Evolutionary conservation across 2,113 vertebrate species (phyloP).

Genomic region (Pollimyrus isidori): DNA sequence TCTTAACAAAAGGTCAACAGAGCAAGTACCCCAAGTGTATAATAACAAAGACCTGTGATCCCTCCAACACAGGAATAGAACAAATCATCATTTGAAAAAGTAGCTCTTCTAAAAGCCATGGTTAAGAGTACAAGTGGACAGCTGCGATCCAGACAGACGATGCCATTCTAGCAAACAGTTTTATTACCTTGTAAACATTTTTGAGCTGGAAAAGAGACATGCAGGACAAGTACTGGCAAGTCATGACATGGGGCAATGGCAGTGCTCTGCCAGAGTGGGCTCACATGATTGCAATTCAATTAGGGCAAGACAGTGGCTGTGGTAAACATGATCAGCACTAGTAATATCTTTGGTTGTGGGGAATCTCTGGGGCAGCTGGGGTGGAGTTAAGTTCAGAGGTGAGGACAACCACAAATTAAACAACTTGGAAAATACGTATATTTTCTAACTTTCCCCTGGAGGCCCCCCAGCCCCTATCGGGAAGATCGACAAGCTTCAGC

Average conservation of each 20-base stretch:
- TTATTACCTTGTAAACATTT: conserved; percentile 31
- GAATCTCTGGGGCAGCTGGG: neutral
- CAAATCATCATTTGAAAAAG: neutral
- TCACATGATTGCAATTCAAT: neutral
- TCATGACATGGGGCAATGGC: conserved; percentile 4
- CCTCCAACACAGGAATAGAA: neutral
- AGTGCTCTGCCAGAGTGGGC: neutral
- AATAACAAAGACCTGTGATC: neutral
- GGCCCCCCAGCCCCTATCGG: neutral
- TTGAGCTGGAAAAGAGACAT: conserved; percentile 15
- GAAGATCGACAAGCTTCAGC: neutral
- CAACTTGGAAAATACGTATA: neutral
- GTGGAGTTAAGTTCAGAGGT: neutral
- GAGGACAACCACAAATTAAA: neutral
- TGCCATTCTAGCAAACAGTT: conserved; percentile 23
- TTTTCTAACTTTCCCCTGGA: neutral
- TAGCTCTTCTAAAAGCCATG: conserved; percentile 14
- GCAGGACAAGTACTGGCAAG: neutral
- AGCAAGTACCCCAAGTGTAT: neutral
- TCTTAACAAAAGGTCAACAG: neutral
- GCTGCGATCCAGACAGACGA: conserved; percentile 35
- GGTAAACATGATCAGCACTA: neutral
- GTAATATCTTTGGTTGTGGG: neutral
- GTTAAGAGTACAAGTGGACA: conserved; percentile 28
- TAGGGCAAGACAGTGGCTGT: neutral